These are phyloP conservation scores for Tyria jacobaeae DNA, from an alignment of 2,888 invertebrate species.

Conservation along the genomic window DNA sequence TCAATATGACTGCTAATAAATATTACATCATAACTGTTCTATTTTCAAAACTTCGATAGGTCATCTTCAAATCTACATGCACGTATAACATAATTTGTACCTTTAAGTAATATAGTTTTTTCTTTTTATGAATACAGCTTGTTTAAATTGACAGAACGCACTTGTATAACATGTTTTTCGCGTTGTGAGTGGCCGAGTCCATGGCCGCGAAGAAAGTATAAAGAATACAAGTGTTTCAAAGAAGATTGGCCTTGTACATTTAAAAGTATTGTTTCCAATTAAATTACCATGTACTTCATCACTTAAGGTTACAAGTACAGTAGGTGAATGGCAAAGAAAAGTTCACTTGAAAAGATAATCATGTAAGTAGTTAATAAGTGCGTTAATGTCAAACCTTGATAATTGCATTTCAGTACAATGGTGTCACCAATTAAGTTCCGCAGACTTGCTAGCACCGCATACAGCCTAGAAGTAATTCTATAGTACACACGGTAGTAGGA, in stretches of 20 bases:
- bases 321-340: constrained; percentile 55
- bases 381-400: background rate
- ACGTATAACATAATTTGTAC: background rate
- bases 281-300: constrained; percentile 34
- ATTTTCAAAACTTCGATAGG: too few relatives aligned
- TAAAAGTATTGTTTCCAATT: constrained; percentile 38
- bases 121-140: too few relatives aligned
- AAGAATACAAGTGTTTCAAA: constrained; percentile 36
- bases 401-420: background rate
- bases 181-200: constrained; percentile 59
- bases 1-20: too few relatives aligned
- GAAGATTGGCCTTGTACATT: constrained; percentile 47
- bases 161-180: constrained; percentile 35
- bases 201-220: constrained; percentile 55
- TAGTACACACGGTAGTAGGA: constrained; percentile 10
- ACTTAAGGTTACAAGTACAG: constrained; percentile 42
- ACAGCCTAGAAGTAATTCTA: background rate
- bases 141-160: too few relatives aligned
- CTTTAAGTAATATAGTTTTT: too few relatives aligned
- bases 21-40: too few relatives aligned
- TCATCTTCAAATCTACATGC: too few relatives aligned
- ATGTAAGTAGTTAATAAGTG: constrained; percentile 16
- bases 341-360: constrained; percentile 35
- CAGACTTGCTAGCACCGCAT: too few relatives aligned
- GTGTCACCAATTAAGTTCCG: background rate